Conservation (phyloP, 92 coral and sea anemone genomes). For the Heteractis magnifica region DNA sequence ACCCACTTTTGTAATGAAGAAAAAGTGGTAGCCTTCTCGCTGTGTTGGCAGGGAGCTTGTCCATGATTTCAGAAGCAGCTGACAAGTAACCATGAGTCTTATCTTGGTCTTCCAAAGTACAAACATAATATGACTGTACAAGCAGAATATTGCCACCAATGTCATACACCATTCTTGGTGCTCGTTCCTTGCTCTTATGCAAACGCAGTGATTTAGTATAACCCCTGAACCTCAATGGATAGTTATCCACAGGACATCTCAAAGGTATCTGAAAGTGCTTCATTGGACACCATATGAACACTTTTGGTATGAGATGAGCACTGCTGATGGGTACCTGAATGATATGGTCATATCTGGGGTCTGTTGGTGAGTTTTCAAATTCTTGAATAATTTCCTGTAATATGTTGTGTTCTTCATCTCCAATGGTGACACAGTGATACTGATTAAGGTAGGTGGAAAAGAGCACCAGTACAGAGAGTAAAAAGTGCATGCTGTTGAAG, state of each 20-base stretch:
- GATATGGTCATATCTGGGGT: conserved; percentile 65
- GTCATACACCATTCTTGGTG: conserved; percentile 69
- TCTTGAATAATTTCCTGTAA: conserved; percentile 52
- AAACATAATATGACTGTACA: conserved; percentile 54
- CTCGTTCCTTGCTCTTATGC: conserved; percentile 49
- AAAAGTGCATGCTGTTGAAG: neutral
- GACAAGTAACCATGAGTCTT: conserved; percentile 60
- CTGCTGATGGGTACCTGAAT: conserved; percentile 48
- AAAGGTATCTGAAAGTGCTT: conserved; percentile 54
- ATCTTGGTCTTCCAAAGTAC: conserved; percentile 40
- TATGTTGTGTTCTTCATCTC: conserved; percentile 61
- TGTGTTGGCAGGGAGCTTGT: conserved; percentile 49
- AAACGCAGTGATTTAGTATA: conserved; percentile 37
- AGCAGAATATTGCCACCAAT: conserved; percentile 77
- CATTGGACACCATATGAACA: conserved; percentile 80
- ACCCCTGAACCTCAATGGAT: conserved; percentile 47
- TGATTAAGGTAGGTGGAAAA: neutral
- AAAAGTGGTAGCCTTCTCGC: conserved; percentile 60
- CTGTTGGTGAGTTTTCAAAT: conserved; percentile 64
- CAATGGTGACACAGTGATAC: conserved; percentile 38
- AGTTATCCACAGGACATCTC: conserved; percentile 63
- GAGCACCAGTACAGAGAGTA: neutral
- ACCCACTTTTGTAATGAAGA: conserved; percentile 71
- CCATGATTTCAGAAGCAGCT: conserved; percentile 67
- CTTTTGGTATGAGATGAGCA: conserved; percentile 60